A percentile compares a stretch with the other conserved stretches of the same genome.
Evolutionary conservation across 2,797 vertebrate species (phyloP).

Genomic region (Propithecus perrieri): DNA sequence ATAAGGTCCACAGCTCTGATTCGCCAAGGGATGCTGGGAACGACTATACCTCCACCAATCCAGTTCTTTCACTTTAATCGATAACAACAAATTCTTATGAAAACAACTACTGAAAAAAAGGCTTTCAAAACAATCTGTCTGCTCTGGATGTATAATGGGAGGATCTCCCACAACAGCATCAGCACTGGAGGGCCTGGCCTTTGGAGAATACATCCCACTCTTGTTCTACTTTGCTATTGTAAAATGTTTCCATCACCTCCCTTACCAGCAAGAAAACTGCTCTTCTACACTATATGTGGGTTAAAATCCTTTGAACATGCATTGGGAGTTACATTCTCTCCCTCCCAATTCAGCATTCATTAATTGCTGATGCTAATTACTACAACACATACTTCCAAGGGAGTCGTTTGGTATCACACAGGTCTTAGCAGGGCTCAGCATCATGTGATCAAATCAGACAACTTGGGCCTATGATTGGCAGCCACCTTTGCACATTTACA

Average conservation of each 20-base stretch:
- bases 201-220: neutral
- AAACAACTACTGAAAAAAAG: neutral
- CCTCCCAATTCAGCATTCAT: neutral
- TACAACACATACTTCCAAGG: slow-evolving; percentile 4
- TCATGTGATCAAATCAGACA: slow-evolving; percentile 33
- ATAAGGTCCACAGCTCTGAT: neutral
- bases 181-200: neutral
- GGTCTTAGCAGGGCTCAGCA: slow-evolving; percentile 40
- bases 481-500: slow-evolving; percentile 48
- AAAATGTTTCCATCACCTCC: neutral
- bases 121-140: slow-evolving; percentile 15
- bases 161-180: neutral
- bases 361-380: slow-evolving; percentile 20
- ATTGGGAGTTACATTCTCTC: neutral
- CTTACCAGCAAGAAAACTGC: neutral
- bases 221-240: neutral
- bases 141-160: neutral
- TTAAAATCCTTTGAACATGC: neutral
- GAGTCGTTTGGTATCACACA: slow-evolving; percentile 21
- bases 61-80: neutral
- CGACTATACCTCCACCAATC: neutral
- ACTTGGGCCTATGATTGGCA: neutral
- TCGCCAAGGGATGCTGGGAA: neutral
- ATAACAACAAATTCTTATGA: neutral
- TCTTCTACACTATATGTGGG: neutral